Evolutionary conservation across 2,888 invertebrate species (phyloP).

Genomic region (Drosophila mimetica): DNA sequence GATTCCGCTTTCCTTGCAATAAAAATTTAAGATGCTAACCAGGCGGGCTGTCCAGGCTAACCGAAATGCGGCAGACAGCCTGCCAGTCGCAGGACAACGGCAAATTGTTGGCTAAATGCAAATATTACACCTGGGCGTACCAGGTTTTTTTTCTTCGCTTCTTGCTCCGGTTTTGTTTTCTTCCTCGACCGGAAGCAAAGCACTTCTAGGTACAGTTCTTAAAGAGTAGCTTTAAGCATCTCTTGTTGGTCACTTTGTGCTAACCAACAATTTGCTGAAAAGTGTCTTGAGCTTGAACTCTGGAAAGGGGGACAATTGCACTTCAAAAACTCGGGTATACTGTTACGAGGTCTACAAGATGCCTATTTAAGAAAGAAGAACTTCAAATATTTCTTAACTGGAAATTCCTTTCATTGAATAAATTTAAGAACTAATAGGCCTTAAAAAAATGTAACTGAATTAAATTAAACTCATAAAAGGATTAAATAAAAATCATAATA

Average conservation of each 20-base stretch:
- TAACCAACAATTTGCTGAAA: slow-evolving; percentile 3
- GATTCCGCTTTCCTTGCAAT: slow-evolving; percentile 75
- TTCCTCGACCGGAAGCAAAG: not conserved
- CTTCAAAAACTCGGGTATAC: not conserved
- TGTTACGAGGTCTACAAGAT: not conserved
- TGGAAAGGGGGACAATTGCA: not conserved
- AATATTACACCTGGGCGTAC: slow-evolving; percentile 69
- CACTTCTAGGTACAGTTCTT: slow-evolving; percentile 1
- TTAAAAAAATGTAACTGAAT: too few species aligned
- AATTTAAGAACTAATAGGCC: too few species aligned
- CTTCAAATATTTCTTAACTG: too few species aligned
- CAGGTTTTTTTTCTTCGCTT: slow-evolving; percentile 44
- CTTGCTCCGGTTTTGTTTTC: slow-evolving; percentile 1
- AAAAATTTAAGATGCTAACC: slow-evolving; percentile 71
- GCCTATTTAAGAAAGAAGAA: too few species aligned
- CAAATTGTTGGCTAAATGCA: slow-evolving; percentile 73
- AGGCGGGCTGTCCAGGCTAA: slow-evolving; percentile 14
- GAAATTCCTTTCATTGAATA: too few species aligned
- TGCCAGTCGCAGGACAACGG: slow-evolving; percentile 8
- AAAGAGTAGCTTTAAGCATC: slow-evolving; percentile 25
- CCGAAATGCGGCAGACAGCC: slow-evolving; percentile 9
- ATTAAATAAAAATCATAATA: too few species aligned
- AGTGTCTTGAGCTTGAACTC: slow-evolving; percentile 9
- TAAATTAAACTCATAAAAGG: too few species aligned
- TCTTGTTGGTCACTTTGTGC: slow-evolving; percentile 25